Conservation (phyloP, 2,113 vertebrate species). For the Erinaceus europaeus region DNA sequence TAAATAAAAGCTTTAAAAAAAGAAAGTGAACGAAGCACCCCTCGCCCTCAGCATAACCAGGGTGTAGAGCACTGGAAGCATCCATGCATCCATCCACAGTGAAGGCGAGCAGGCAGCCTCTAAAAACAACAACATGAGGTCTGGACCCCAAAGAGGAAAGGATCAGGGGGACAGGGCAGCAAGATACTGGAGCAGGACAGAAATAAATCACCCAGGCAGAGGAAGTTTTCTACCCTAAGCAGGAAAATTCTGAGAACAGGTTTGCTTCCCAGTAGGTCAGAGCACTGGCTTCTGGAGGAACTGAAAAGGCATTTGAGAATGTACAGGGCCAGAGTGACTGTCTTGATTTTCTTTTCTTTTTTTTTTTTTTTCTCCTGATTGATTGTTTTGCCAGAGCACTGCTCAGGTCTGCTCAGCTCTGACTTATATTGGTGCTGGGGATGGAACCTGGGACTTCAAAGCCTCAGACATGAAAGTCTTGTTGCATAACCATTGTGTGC, state of each 20-base stretch:
- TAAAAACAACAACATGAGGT: background rate
- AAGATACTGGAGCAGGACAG: background rate
- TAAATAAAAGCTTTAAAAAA: too few species aligned
- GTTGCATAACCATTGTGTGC: too few species aligned
- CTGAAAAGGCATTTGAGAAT: background rate
- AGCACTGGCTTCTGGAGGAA: background rate
- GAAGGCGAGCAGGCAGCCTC: background rate
- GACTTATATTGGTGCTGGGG: too few species aligned
- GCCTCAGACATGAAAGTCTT: too few species aligned
- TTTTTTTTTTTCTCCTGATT: too few species aligned
- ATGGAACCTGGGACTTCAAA: too few species aligned
- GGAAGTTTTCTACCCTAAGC: background rate
- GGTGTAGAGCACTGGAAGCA: too few species aligned
- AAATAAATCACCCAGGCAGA: background rate
- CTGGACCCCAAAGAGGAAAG: background rate
- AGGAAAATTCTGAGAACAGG: background rate
- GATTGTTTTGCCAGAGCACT: too few species aligned
- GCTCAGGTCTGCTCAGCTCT: too few species aligned
- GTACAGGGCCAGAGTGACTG: background rate
- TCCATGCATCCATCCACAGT: background rate
- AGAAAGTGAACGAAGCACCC: too few species aligned
- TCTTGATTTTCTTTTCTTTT: too few species aligned
- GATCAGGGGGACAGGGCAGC: background rate
- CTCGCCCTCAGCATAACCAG: too few species aligned
- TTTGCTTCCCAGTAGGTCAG: background rate